phyloP scores from a whole-genome alignment of 2,113 vertebrate genomes.

The Siniperca chuatsi region DNA sequence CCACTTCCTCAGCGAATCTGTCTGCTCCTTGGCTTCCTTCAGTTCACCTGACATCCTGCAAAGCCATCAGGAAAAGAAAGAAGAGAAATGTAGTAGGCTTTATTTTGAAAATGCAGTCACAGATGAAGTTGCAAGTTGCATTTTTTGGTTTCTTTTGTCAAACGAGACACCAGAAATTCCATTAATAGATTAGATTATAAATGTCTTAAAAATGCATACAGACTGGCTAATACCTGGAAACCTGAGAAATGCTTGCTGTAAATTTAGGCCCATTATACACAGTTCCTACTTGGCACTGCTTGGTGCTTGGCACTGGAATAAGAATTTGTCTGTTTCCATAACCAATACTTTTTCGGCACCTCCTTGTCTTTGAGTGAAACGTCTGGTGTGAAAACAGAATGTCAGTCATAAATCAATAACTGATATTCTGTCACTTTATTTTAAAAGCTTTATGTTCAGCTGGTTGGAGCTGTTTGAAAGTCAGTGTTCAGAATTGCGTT shows the following conservation, averaged over 20 bases:
- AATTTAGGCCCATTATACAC: not conserved
- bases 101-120: not conserved
- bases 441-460: not conserved
- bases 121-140: not conserved
- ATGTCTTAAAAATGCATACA: not conserved
- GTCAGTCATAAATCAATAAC: conserved; percentile 5
- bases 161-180: not conserved
- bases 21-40: conserved; percentile 78
- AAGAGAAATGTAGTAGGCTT: not conserved
- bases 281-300: conserved; percentile 2
- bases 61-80: not conserved
- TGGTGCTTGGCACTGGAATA: not conserved
- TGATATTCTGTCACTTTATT: not conserved
- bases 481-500: not conserved
- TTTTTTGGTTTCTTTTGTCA: not conserved
- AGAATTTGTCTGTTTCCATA: not conserved
- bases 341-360: not conserved
- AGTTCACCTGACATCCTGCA: conserved; percentile 74
- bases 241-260: not conserved
- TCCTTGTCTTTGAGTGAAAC: not conserved
- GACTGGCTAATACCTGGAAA: not conserved
- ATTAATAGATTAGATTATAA: conserved; percentile 1
- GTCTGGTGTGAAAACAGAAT: not conserved
- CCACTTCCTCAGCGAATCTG: conserved; percentile 80
- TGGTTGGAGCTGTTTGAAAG: not conserved